These are phyloP conservation scores for Hydrophis major DNA, from an alignment of 2,797 vertebrate genomes.

Conservation along the genomic window DNA sequence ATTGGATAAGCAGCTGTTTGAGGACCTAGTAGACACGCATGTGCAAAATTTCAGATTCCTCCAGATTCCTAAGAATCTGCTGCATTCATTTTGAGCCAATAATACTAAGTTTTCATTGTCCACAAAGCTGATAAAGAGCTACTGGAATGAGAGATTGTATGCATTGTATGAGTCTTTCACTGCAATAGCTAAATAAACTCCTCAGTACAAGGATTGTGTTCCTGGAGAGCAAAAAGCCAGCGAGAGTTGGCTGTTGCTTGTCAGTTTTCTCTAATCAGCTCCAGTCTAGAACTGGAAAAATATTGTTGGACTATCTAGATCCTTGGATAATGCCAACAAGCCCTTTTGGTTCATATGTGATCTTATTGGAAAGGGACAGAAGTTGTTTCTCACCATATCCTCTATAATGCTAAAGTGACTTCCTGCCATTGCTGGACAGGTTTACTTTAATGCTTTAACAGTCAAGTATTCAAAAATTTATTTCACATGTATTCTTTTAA, in stretches of 20 bases:
- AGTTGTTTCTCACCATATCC: not conserved
- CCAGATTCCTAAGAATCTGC: not conserved
- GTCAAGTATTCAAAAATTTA: not conserved
- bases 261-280: not conserved
- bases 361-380: not conserved
- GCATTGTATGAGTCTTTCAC: not conserved
- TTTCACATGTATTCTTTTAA: not conserved
- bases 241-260: not conserved
- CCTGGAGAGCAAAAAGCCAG: not conserved
- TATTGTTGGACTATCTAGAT: not conserved
- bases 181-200: not conserved
- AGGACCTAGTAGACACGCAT: not conserved
- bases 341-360: not conserved
- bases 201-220: not conserved
- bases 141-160: not conserved
- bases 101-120: not conserved
- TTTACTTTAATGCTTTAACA: not conserved
- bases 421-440: not conserved
- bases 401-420: not conserved
- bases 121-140: too few species aligned
- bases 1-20: not conserved
- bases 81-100: not conserved
- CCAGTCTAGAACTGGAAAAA: not conserved
- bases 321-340: not conserved
- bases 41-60: not conserved